Conservation (phyloP, 2,113 vertebrate genomes). For the Arothron firmamentum region DNA sequence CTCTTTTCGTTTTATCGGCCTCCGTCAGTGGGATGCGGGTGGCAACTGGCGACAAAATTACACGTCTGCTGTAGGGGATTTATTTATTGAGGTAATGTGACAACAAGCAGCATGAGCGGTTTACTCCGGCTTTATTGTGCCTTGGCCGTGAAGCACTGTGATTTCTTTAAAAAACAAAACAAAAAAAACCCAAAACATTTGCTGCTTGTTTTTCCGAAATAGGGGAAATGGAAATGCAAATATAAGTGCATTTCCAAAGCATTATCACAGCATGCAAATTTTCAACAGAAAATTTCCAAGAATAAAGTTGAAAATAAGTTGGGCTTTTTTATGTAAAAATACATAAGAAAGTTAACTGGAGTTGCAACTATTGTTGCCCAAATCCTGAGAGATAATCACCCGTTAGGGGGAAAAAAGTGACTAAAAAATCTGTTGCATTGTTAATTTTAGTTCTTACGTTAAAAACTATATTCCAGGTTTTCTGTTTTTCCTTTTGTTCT, state of each 20-base stretch:
- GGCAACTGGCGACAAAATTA: conserved; percentile 1
- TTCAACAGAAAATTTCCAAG: neutral
- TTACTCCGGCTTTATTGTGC: conserved; percentile 13
- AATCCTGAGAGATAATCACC: no score
- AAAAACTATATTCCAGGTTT: no score
- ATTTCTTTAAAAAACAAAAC: neutral
- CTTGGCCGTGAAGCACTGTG: neutral
- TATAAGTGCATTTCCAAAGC: neutral
- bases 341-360: no score
- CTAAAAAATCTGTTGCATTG: no score
- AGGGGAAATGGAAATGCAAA: neutral
- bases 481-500: no score
- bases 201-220: neutral
- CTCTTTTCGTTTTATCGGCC: conserved; percentile 4
- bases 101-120: conserved; percentile 16
- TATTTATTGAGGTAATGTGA: conserved; percentile 24
- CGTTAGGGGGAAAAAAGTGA: no score
- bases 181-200: neutral
- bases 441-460: no score
- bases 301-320: no score
- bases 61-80: conserved; percentile 4
- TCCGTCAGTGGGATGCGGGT: conserved; percentile 16
- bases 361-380: no score
- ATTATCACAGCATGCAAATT: neutral
- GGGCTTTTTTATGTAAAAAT: no score